A percentile compares a stretch with the other conserved stretches of the same genome.
Conservation (phyloP, 2,113 vertebrate species). For the Spea bombifrons region DNA sequence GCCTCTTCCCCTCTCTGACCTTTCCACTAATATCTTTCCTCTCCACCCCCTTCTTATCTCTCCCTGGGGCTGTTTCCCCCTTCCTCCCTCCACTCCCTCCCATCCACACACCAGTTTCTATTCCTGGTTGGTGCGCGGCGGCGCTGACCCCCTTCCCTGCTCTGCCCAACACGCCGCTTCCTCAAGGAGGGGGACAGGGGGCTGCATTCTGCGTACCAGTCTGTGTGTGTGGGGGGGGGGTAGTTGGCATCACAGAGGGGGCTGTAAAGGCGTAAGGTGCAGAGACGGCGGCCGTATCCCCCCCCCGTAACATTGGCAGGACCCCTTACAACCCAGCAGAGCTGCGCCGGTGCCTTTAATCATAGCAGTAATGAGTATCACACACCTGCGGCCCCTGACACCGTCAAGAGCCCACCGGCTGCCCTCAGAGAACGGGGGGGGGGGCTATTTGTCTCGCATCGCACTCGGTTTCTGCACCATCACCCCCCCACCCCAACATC, state of each 20-base stretch:
- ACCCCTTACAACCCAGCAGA: too few relatives aligned
- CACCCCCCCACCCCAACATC: too few relatives aligned
- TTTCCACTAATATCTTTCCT: constrained; percentile 31
- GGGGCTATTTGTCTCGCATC: too few relatives aligned
- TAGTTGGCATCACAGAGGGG: background rate
- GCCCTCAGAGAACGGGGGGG: too few relatives aligned
- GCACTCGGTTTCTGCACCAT: too few relatives aligned
- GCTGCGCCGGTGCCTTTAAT: too few relatives aligned
- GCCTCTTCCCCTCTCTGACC: constrained; percentile 36
- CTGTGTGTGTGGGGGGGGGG: constrained; percentile 12
- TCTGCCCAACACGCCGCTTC: background rate
- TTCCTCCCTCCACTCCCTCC: constrained; percentile 17
- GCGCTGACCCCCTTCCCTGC: constrained; percentile 25
- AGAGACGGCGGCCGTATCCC: too few relatives aligned
- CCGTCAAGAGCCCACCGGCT: too few relatives aligned
- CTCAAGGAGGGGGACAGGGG: background rate
- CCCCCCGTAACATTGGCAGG: too few relatives aligned
- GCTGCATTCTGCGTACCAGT: background rate
- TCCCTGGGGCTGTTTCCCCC: constrained; percentile 29
- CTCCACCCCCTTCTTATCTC: constrained; percentile 41
- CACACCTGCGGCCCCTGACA: too few relatives aligned
- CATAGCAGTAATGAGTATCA: too few relatives aligned
- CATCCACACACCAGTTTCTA: constrained; percentile 36
- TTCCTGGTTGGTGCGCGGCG: constrained; percentile 32
- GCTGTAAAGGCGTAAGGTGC: background rate